Evolutionary conservation across 2,888 invertebrate genomes (phyloP), one percentile per base, ranked within the genome.

Genomic region (Norana najaformis): DNA sequence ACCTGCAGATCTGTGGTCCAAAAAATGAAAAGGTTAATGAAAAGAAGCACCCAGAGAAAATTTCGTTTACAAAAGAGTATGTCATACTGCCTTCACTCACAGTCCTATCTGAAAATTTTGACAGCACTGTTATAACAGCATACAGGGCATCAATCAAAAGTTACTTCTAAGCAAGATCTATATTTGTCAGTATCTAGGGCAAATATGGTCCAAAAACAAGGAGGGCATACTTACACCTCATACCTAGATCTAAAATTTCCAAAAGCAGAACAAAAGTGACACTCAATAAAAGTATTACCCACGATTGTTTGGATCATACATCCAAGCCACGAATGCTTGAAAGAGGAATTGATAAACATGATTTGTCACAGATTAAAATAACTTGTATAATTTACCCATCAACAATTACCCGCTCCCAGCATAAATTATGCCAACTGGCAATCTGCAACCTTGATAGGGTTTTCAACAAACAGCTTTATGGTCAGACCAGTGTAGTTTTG

Each of bases 31-130:
- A 69, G 69, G 8, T 13, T 8, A 6, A 69, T n/a, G 69, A n/a
- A 69, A 8, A 53, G 53, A 30, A 69, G n/a, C 30, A n/a, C n/a
- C 69, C 69, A 69, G 69, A n/a, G 30, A n/a, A 69, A 4, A 69
- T n/a, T 69, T 69, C 30, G 6, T 69, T 69, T 30, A 69, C 69
- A 69, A 69, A 30, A 69, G 69, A 69, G 11, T n/a, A 69, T 69
- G 69, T 69, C 69, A 69, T 69, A n/a, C 69, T 69, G 69, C 69
- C 69, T 11, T n/a, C 11, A 16, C n/a, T 69, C n/a, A n/a, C n/a
- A 69, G 69, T 69, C n/a, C 69, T 69, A n/a, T n/a, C 69, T 69
- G 69, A 69, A 69, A 69, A 30, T n/a, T 69, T n/a, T n/a, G n/a
- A n/a, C n/a, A n/a, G n/a, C n/a, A n/a, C n/a, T n/a, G n/a, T n/a